Evolutionary conservation across 2,888 invertebrate genomes (phyloP).

Genomic region (Asteroscopus sphinx): DNA sequence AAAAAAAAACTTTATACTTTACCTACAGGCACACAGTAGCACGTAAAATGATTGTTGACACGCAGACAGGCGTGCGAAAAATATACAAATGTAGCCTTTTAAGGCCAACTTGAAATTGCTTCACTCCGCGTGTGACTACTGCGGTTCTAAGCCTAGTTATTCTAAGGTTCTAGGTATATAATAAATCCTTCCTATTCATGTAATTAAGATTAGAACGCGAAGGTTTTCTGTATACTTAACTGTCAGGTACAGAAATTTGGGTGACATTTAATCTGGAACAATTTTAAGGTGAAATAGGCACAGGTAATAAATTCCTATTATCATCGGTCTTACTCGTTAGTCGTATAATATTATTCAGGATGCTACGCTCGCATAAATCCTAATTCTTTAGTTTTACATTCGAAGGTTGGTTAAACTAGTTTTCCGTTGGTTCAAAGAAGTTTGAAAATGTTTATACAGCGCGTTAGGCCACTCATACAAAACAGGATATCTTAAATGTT

Average conservation of each 20-base stretch:
- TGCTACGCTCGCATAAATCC: slow-evolving; percentile 41
- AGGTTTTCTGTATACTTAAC: background rate
- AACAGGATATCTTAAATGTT: background rate
- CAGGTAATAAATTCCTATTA: slow-evolving; percentile 44
- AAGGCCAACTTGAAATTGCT: no score
- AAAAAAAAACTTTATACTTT: no score
- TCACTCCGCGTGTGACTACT: no score
- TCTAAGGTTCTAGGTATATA: no score
- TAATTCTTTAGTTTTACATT: slow-evolving; percentile 37
- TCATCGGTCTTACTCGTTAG: slow-evolving; percentile 25
- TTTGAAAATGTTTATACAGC: slow-evolving; percentile 11
- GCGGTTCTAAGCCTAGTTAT: no score
- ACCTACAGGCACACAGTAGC: no score
- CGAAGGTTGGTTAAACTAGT: slow-evolving; percentile 25
- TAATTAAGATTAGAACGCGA: slow-evolving; percentile 1
- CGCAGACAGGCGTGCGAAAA: no score
- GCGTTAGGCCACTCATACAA: slow-evolving; percentile 15
- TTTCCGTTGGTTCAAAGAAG: slow-evolving; percentile 14
- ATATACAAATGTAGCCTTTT: no score
- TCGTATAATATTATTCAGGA: slow-evolving; percentile 49
- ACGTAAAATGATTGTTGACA: no score
- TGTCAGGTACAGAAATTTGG: slow-evolving; percentile 20
- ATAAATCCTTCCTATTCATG: background rate
- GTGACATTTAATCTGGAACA: slow-evolving; percentile 29
- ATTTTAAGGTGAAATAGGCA: slow-evolving; percentile 28